These are phyloP conservation scores for Hassar affinis DNA, from an alignment of 2,113 vertebrate species.

Conservation along the genomic window DNA sequence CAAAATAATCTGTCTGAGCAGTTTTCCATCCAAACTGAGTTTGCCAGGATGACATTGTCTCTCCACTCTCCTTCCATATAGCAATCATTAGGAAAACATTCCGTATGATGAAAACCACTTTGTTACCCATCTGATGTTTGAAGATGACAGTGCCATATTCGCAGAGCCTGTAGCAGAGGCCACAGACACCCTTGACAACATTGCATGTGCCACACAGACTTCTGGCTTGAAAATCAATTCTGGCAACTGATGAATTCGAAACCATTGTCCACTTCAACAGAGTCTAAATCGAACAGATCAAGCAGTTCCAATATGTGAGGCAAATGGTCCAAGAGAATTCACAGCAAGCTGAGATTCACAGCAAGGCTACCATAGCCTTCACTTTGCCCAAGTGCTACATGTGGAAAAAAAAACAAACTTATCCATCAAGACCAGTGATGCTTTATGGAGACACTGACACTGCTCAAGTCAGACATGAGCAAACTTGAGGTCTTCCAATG, in stretches of 20 bases:
- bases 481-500: not conserved
- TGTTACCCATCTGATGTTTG: constrained; percentile 12
- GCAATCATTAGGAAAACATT: constrained; percentile 10
- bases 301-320: not conserved
- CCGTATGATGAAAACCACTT: not conserved
- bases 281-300: not conserved
- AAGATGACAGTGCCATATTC: not conserved
- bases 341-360: not conserved
- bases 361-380: not conserved
- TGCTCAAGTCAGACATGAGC: not conserved
- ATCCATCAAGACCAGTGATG: no score
- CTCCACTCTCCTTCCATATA: not conserved
- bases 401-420: not conserved
- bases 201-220: not conserved
- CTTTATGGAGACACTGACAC: not conserved
- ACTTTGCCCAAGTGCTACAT: not conserved
- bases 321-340: not conserved
- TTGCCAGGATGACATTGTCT: constrained; percentile 9
- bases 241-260: not conserved
- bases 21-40: constrained; percentile 5
- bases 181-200: not conserved
- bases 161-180: not conserved
- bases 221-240: not conserved
- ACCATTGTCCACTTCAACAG: not conserved
- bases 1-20: constrained; percentile 2